Evolutionary conservation across 2,888 invertebrate genomes (phyloP).

Genomic region (Horisme vitalbata): DNA sequence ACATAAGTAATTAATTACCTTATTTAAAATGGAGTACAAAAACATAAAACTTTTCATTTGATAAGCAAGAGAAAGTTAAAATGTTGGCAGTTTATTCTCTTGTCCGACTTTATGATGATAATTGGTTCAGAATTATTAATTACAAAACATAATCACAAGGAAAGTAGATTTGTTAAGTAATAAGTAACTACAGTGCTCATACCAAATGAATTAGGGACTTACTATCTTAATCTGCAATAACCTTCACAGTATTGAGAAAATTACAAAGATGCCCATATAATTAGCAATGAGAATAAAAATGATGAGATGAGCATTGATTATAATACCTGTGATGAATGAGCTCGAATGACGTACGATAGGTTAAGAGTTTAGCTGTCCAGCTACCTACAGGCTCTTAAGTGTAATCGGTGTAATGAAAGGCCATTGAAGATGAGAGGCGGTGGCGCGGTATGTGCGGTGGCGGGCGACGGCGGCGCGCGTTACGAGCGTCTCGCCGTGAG

Average conservation of each 20-base stretch:
- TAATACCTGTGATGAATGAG: constrained; percentile 16
- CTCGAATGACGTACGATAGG: constrained; percentile 26
- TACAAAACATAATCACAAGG: not conserved
- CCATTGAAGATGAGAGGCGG: constrained; percentile 36
- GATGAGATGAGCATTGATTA: constrained; percentile 6
- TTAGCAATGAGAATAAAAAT: constrained; percentile 7
- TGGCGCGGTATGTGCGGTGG: constrained; percentile 28
- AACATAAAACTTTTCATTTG: too few species aligned
- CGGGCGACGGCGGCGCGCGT: constrained; percentile 24
- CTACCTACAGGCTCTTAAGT: constrained; percentile 32
- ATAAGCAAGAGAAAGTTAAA: not conserved
- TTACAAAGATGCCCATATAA: too few species aligned
- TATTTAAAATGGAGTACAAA: too few species aligned
- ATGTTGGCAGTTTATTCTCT: not conserved
- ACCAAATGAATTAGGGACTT: too few species aligned
- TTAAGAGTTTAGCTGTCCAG: constrained; percentile 33
- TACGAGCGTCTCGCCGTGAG: constrained; percentile 33
- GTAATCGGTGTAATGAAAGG: constrained; percentile 37
- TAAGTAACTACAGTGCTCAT: not conserved
- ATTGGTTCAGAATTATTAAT: constrained; percentile 3
- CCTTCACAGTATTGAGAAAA: too few species aligned
- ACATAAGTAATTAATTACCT: too few species aligned
- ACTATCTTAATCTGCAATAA: too few species aligned
- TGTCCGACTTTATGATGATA: not conserved
- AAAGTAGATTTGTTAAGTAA: constrained; percentile 1